Evolutionary conservation across 1,140 invertebrate species (phyloP), one percentile per base, ranked within the genome.

Genomic region (Ceratina japonica): DNA sequence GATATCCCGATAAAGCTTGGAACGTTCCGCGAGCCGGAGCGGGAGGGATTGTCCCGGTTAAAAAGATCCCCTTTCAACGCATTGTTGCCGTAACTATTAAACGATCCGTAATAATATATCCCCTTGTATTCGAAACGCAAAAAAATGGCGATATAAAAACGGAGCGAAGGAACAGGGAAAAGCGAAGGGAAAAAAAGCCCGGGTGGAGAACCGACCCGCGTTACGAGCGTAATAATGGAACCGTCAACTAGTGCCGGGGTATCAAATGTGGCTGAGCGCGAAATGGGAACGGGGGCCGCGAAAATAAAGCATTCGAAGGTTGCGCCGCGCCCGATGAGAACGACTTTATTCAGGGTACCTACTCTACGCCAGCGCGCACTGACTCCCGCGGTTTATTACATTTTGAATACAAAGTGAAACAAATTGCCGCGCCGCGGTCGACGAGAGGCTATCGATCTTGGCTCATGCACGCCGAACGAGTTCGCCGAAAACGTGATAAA

Each of bases 371-470:
- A 7, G 4, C 10, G 4, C 37, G n/a, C 15, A 8, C 65, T 16
- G 51, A 5, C 15, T 3, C n/a, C n/a, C 18, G 74, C 52, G 68
- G 66, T 54, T 71, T 77, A 63, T 77, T 77, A 71, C 68, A 72
- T 71, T 71, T 77, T 62, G 66, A 71, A 63, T 71, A 71, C 75
- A 77, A 63, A 77, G 75, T 63, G 68, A 77, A 77, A 77, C 68
- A 71, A 77, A 77, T 77, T 71, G 75, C 49, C 61, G 68, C 49
- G 24, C 2, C 49, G 68, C 68, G 24, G 44, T 71, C 58, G 27
- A 71, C 75, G 68, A n/a, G 68, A n/a, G 69, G 16, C 59, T 63
- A 77, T 77, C 61, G 75, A 77, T 77, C 68, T 63, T n/a, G 15
- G 20, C 7, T 20, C 18, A n/a, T 3, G n/a, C 56, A 7, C 16